A percentile compares a stretch with the other conserved stretches of the same genome.
Conservation (phyloP, 2,888 invertebrate genomes). For the Torymus aiolomorphi region DNA sequence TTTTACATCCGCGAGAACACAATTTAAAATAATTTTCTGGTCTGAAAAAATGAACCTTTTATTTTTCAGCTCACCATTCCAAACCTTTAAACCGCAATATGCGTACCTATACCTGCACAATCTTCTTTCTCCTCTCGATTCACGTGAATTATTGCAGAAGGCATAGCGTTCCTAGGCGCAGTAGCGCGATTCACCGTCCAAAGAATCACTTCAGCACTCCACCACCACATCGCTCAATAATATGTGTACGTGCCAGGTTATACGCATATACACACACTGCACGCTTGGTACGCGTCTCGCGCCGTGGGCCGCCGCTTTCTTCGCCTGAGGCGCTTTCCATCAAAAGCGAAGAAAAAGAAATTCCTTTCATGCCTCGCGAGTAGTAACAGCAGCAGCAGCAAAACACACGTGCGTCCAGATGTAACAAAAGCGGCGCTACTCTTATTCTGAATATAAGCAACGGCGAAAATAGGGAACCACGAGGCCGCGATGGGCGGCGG, state of each 20-base stretch:
- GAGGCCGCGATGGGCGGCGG: not conserved
- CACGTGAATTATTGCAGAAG: not conserved
- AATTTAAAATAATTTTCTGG: too few relatives aligned
- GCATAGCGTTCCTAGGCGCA: too few relatives aligned
- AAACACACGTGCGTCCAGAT: not conserved
- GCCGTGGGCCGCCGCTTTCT: conserved; percentile 2
- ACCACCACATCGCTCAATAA: too few relatives aligned
- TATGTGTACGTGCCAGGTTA: too few relatives aligned
- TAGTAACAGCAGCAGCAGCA: too few relatives aligned
- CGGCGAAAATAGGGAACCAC: conserved; percentile 11
- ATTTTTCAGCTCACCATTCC: too few relatives aligned
- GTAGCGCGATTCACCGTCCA: not conserved
- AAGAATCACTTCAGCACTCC: not conserved
- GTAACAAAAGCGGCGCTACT: conserved; percentile 28
- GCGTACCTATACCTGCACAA: too few relatives aligned
- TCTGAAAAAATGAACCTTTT: too few relatives aligned
- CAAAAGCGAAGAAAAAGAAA: conserved; percentile 26
- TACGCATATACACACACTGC: too few relatives aligned
- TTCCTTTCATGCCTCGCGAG: not conserved
- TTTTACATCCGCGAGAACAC: too few relatives aligned
- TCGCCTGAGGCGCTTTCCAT: conserved; percentile 12
- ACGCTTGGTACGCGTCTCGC: too few relatives aligned
- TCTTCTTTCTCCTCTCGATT: not conserved
- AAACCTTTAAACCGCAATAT: too few relatives aligned
- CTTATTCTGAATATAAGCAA: conserved; percentile 26